Evolutionary conservation across 2,113 vertebrate species (phyloP).

Genomic region (Hydrolagus affinis): DNA sequence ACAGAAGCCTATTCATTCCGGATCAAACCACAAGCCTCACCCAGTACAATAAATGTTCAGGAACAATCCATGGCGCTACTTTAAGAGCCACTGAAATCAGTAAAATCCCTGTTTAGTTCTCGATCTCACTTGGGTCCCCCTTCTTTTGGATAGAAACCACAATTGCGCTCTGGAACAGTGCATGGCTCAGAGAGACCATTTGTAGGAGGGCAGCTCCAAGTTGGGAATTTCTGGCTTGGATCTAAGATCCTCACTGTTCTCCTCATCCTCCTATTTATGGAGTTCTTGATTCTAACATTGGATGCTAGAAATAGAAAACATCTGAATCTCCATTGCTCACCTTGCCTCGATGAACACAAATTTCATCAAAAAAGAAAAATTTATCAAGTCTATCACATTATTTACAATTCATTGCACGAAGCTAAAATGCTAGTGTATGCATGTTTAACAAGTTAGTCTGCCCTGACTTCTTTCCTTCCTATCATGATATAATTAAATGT

Average conservation of each 20-base stretch:
- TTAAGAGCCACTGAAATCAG: background rate
- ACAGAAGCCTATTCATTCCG: background rate
- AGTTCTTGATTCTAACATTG: too few species aligned
- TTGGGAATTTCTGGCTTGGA: background rate
- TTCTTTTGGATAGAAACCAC: background rate
- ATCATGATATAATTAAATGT: too few species aligned
- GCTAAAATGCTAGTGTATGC: too few species aligned
- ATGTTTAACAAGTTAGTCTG: too few species aligned
- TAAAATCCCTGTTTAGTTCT: background rate
- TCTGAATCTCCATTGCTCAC: too few species aligned
- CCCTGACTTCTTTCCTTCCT: too few species aligned
- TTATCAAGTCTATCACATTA: too few species aligned
- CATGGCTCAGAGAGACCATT: background rate
- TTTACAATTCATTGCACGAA: too few species aligned
- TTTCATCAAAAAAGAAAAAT: too few species aligned
- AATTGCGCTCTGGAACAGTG: background rate
- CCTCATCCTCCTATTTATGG: background rate
- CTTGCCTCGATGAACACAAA: too few species aligned
- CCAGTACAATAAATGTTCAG: background rate
- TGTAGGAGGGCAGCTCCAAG: background rate
- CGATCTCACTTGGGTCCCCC: background rate
- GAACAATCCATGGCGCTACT: background rate
- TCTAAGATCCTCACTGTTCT: background rate
- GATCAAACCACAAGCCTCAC: background rate
- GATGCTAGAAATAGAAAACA: too few species aligned